These are phyloP conservation scores for Heterochromis multidens DNA, from an alignment of 2,113 vertebrate genomes.

Conservation along the genomic window DNA sequence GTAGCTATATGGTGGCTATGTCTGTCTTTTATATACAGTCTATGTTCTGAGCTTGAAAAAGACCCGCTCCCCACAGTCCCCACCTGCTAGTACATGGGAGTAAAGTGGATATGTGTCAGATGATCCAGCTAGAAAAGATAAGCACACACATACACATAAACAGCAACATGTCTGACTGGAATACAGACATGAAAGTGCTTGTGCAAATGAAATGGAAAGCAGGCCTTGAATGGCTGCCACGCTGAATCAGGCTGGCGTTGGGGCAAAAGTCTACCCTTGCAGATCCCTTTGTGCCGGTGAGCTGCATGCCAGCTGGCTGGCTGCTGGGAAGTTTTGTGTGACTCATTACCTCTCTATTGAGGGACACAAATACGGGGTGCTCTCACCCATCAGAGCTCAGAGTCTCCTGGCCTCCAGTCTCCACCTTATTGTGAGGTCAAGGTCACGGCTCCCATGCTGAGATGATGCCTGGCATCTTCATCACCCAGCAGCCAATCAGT, in stretches of 20 bases:
- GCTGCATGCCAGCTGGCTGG: constrained; percentile 54
- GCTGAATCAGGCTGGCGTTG: neutral
- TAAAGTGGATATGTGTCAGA: neutral
- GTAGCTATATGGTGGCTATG: neutral
- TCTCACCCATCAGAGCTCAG: neutral
- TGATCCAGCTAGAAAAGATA: neutral
- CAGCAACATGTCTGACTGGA: neutral
- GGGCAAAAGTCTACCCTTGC: neutral
- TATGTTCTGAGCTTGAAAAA: neutral
- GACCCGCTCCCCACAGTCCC: neutral
- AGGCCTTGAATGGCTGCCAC: neutral
- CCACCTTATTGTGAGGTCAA: constrained; percentile 36
- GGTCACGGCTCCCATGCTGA: constrained; percentile 8
- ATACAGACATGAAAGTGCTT: constrained; percentile 1
- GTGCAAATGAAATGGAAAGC: constrained; percentile 45
- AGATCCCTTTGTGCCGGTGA: constrained; percentile 31
- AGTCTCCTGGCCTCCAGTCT: constrained; percentile 1
- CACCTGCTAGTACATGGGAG: neutral
- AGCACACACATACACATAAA: neutral
- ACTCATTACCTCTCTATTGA: constrained; percentile 46
- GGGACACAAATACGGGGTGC: constrained; percentile 22
- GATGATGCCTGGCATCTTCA: neutral
- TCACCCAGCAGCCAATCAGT: constrained; percentile 16
- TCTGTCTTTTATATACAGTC: neutral
- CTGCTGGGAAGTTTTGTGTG: constrained; percentile 43